Evolutionary conservation across 2,113 vertebrate species (phyloP), one percentile per base, ranked within the genome.

Genomic region (Leucoraja erinaceus): DNA sequence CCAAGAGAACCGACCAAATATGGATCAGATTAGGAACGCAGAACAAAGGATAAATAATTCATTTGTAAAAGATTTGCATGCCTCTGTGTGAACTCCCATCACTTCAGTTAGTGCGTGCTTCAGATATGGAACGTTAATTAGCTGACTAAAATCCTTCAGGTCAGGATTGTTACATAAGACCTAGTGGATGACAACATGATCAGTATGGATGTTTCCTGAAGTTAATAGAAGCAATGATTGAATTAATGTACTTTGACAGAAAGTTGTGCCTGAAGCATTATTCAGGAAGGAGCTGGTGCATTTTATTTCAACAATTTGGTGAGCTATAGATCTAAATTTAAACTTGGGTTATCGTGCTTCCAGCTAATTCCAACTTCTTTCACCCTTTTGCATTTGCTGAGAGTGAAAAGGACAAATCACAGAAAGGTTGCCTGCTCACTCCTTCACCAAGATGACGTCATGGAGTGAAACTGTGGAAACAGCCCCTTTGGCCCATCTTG

Each of bases 101-200:
- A 86, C 56, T n/a, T 86, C 56, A 31, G 83, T 86, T n/a, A 86
- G 18, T 12, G 56, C 28, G 25, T 31, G 25, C 61, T 86, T 86
- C 83, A 86, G 56, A 61, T 5, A 14, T 86, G 83, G 83, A 86
- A 61, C 83, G 63, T 86, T 86, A 86, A 86, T 86, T 61, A 86
- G 56, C 83, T 28, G 1, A 63, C 10, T 84, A 54, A 54, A 84
- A 84, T 56, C 54, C 81, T n/a, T 11, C 83, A 86, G 83, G 83
- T 59, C 59, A 86, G 83, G 28, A 86, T 61, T 86, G 25, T 28
- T 63, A n/a, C 4, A 61, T n/a, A 63, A 86, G 12, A 12, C 12
- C 83, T 14, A n/a, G 56, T 14, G 28, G 59, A 31, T n/a, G 28
- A 28, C 28, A 86, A 86, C 3, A 63, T 2, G 12, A n/a, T 86